A percentile compares a stretch with the other conserved stretches of the same genome.
These are phyloP conservation scores for Oreocharis arfaki DNA, from an alignment of 2,113 vertebrate genomes.

Conservation along the genomic window DNA sequence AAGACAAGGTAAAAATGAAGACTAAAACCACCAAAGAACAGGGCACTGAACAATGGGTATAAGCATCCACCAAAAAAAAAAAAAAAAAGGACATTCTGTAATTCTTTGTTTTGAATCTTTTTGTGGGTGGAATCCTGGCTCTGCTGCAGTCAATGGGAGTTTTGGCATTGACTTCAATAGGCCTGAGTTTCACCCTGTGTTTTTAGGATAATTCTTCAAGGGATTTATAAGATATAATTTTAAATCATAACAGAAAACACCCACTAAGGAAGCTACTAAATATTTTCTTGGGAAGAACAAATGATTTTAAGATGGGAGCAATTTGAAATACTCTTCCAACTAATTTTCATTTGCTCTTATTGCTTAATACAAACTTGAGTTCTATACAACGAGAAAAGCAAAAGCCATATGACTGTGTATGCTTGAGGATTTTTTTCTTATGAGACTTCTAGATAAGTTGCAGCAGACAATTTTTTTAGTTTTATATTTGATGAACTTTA, in stretches of 20 bases:
- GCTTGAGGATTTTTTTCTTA: neutral
- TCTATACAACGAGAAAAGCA: neutral
- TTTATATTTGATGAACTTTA: slow-evolving; percentile 55
- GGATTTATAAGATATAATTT: slow-evolving; percentile 59
- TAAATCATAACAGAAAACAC: slow-evolving; percentile 70
- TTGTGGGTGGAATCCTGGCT: slow-evolving; percentile 64
- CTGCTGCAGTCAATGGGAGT: slow-evolving; percentile 36
- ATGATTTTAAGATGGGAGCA: slow-evolving; percentile 32
- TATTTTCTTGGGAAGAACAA: slow-evolving; percentile 41
- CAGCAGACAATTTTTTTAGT: neutral
- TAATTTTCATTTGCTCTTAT: slow-evolving; percentile 18
- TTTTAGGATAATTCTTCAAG: slow-evolving; percentile 47
- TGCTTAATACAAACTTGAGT: neutral
- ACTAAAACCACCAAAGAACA: neutral
- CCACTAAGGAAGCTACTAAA: slow-evolving; percentile 59
- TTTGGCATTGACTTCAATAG: slow-evolving; percentile 62
- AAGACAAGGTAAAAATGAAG: neutral
- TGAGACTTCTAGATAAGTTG: neutral
- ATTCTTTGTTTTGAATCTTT: slow-evolving; percentile 54
- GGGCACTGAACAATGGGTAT: neutral
- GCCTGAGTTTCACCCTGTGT: slow-evolving; percentile 47
- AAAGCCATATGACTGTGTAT: neutral
- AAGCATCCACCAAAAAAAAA: neutral
- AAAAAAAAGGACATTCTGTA: neutral
- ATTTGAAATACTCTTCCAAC: slow-evolving; percentile 28